Base-by-base conservation (phyloP, 2,113 vertebrate species). In the Lonchura striata region DNA sequence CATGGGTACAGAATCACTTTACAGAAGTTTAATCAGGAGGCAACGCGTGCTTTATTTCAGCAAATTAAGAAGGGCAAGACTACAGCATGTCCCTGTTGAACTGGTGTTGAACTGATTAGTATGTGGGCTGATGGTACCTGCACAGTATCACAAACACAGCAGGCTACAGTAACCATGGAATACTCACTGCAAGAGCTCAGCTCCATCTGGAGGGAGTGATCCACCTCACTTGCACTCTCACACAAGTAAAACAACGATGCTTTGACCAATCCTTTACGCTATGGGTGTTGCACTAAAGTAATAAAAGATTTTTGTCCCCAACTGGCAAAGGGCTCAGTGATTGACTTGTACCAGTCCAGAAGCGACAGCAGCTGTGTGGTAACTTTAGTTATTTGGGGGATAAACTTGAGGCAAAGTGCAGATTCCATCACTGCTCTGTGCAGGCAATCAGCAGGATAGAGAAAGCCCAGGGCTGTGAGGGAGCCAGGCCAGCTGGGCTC, bases 1-100 rank as follows among this genome's bases (percentile, higher is more conserved):
- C 97, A 98, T 82, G 86, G 80, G 96, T 96, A 97, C 56, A 97
- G 97, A 97, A 93, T 96, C 97, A 95, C 94, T 97, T 97, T 96
- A 97, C 95, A 97, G 96, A 82, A 87, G 80, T 86, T 88, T 49
- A 69, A 94, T 96, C 77, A 84, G 88, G 97, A 90, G 92, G 92
- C 96, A 96, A 91, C 41, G 2, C 21, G 84, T 97, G 94, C 94
- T 97, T 96, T 95, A 94, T 93, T 96, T 95, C 92, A 95, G 96
- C 97, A 95, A 95, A 95, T 96, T 91, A 92, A 82, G 88, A 79
- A 83, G 75, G 90, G 80, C 90, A 66, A 84, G 91, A 82, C 71
- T 94, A 81, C 4, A 41, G 53, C 92, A 60, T 4, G 31, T 87
- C 95, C 96, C 88, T 44, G 69, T 78, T 94, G 50, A 94, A 46